These are phyloP conservation scores for Scalopus aquaticus DNA, from an alignment of 2,113 vertebrate genomes.

Conservation along the genomic window DNA sequence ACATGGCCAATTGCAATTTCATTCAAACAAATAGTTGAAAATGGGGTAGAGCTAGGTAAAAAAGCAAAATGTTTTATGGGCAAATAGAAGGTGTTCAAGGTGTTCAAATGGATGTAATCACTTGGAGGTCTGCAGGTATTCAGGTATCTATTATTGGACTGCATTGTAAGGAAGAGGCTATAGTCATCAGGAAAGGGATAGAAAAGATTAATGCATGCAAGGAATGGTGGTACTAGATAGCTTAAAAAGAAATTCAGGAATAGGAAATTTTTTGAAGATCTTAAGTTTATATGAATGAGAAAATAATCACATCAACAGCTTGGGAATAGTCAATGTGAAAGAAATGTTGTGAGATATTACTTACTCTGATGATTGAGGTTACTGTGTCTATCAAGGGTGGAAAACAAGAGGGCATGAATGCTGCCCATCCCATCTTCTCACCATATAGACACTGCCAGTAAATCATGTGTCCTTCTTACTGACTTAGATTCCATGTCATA, in stretches of 20 bases:
- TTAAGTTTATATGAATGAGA: not conserved
- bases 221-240: not conserved
- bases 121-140: no score
- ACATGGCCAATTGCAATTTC: not conserved
- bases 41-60: not conserved
- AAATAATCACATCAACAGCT: not conserved
- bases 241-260: not conserved
- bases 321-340: not conserved
- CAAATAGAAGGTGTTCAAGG: not conserved
- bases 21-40: not conserved
- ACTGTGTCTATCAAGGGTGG: not conserved
- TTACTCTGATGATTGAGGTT: not conserved
- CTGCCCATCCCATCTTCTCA: not conserved
- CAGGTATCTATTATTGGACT: not conserved
- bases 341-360: not conserved
- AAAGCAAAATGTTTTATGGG: not conserved
- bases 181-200: not conserved
- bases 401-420: not conserved
- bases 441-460: not conserved
- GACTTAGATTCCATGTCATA: not conserved
- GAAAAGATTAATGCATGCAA: not conserved
- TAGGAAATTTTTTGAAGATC: not conserved
- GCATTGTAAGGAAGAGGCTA: not conserved
- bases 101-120: not conserved
- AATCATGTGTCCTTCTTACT: not conserved